Base-by-base conservation (phyloP, 92 coral and sea anemone species). In the Epizoanthus scotinus region DNA sequence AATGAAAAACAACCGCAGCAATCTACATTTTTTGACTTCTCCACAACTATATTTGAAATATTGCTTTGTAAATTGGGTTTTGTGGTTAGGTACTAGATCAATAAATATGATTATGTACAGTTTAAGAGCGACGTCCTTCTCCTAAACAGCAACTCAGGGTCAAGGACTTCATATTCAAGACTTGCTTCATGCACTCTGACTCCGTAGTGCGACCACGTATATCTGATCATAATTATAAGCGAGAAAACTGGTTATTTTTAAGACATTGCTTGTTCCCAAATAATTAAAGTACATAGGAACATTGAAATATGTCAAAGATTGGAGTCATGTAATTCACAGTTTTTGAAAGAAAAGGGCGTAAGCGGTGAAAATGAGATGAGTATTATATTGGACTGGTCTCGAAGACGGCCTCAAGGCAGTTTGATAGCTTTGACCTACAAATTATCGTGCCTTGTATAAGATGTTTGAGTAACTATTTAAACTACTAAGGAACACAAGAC, bases 331-430 rank as follows among this genome's bases (percentile, higher is more conserved):
- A 34, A 34, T 60, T 34, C 42, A 75, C 69, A 75, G 59, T 67
- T 75, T 38, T 31, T 75, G 28, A 75, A 70, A 75, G 69, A 57
- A 75, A 75, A 34, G 61, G 81, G 81, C 81, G 69, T 75, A 66
- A 74, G 81, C 69, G 81, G 44, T 14, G 68, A 75, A 63, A 75
- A 75, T 75, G 63, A 8, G 57, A 75, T 75, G 54, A 75, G 59
- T 15, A 1, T 29, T 59, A 75, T 75, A 75, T 75, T 75, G 68
- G 42, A 57, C 57, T n/a, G 52, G 22, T 56, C 27, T 58, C n/a
- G 15, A 67, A 58, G 40, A 44, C 68, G 5, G 40, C 81, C 81
- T 75, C 24, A 40, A 58, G 81, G 81, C 81, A 75, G 53, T 75
- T 22, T 60, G 42, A 40, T 75, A 29, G 13, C 14, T 75, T 55